Evolutionary conservation across 2,888 invertebrate genomes (phyloP), one percentile per base, ranked within the genome.

Genomic region (Hirtodrosophila confusa): DNA sequence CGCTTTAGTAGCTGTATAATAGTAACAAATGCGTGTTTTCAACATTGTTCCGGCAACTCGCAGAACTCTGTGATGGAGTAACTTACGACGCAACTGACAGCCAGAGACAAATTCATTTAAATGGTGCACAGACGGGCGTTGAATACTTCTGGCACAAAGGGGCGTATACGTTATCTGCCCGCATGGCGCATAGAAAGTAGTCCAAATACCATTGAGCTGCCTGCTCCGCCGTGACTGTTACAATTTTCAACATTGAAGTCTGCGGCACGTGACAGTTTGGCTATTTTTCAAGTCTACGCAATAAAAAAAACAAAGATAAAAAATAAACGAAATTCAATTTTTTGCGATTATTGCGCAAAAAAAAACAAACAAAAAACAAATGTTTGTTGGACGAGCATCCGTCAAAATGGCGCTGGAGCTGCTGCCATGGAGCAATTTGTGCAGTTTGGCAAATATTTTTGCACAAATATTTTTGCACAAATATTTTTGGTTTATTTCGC

Each of bases 251-350:
- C 78, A 55, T 57, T 51, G 54, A 63, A 57, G 50, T 48, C 40
- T 12, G 39, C 43, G 73, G 80, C 39, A 86, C 80, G 88, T 82
- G 88, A 82, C 87, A 76, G 50, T 73, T 82, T 49, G 53, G 49
- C 80, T 49, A 88, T 88, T 84, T 84, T 73, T 86, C 80, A 84
- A 69, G 54, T 65, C 39, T 45, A 70, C 56, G 31, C 43, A 53
- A 63, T 50, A 44, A 31, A 45, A 71, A 53, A 48, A n/a, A 49
- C 23, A 41, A 12, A 24, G 29, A 35, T 36, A 39, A 37, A 36
- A 57, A 48, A 58, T 57, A 66, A 77, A 44, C 41, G 33, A 69
- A 86, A 84, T 84, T 57, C 69, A 63, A 76, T 84, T 82, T 86
- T 73, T 73, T 72, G 67, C 50, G 77, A 84, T 80, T 80, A 84